Evolutionary conservation across 1,140 invertebrate genomes (phyloP), one percentile per base, ranked within the genome.

Genomic region (Ptiloglossa arizonensis): DNA sequence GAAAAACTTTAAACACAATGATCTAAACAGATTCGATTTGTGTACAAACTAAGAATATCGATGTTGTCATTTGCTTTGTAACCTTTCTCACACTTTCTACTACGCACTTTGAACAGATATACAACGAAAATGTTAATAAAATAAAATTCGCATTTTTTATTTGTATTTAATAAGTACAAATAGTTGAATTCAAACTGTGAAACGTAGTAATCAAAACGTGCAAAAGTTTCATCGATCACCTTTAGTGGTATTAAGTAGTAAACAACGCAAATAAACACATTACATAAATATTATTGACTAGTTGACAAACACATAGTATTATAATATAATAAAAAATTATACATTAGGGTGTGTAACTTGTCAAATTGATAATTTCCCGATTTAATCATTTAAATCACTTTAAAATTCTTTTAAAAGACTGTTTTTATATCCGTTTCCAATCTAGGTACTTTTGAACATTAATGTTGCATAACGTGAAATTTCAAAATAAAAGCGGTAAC

Each of bases 11-110:
- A 9, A 27, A 59, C 19, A 15, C 22, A 35, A 35, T 29, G 17
- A 46, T 29, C 11, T 32, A 4, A 44, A 22, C 8, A 27, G 35
- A 27, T 2, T 15, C 22, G 0, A 15, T 44, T 52, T 24, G 1
- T 27, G 17, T 35, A 46, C 6, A 13, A 6, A 5, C 24, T 59
- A 74, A 60, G 67, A 52, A 79, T 59, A 57, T 35, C 27, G 19
- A 44, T 74, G 41, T 22, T 22, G 19, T 74, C 60, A 79, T 41
- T 22, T 48, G 1, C 48, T 48, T n/a, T 17, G 4, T 72, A 72
- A 62, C 69, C 57, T 50, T 13, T 38, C 11, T 48, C 27, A 6
- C 17, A 32, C 0, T 3, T 59, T 46, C 8, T 15, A 56, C 15
- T 56, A 9, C 38, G 0, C 11, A 17, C 17, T 17, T 0, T 32